phyloP scores from a whole-genome alignment of 2,797 vertebrate genomes.

The Enteromius trimaculatus region DNA sequence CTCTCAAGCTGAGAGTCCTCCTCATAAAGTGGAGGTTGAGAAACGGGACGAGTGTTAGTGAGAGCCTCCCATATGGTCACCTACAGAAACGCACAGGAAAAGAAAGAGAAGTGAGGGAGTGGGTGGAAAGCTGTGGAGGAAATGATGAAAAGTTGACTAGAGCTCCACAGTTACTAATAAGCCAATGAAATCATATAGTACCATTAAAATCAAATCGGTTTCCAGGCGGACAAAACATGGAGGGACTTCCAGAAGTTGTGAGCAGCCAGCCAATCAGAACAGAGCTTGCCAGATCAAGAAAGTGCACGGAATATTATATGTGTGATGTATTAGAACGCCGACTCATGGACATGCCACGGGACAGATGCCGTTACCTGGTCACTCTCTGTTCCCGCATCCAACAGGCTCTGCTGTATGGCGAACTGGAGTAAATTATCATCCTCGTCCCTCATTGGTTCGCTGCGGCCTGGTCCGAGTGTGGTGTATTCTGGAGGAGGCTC shows the following conservation, averaged over 20 bases:
- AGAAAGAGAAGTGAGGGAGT: constrained; percentile 19
- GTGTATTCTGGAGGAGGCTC: constrained; percentile 91
- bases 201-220: neutral
- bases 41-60: constrained; percentile 86
- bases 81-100: constrained; percentile 66
- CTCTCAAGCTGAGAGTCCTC: constrained; percentile 90
- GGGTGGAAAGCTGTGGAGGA: constrained; percentile 8
- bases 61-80: constrained; percentile 97
- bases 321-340: neutral
- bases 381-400: constrained; percentile 91
- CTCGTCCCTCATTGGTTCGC: constrained; percentile 90
- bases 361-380: constrained; percentile 82
- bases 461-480: constrained; percentile 87
- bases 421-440: constrained; percentile 95
- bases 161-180: neutral
- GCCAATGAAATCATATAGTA: neutral
- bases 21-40: constrained; percentile 80
- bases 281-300: neutral
- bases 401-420: constrained; percentile 93
- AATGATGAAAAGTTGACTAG: neutral
- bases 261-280: neutral
- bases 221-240: neutral
- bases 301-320: neutral
- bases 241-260: neutral
- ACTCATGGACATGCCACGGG: neutral